Evolutionary conservation across 2,113 vertebrate genomes (phyloP), one percentile per base, ranked within the genome.

Genomic region (Oryzias curvinotus): DNA sequence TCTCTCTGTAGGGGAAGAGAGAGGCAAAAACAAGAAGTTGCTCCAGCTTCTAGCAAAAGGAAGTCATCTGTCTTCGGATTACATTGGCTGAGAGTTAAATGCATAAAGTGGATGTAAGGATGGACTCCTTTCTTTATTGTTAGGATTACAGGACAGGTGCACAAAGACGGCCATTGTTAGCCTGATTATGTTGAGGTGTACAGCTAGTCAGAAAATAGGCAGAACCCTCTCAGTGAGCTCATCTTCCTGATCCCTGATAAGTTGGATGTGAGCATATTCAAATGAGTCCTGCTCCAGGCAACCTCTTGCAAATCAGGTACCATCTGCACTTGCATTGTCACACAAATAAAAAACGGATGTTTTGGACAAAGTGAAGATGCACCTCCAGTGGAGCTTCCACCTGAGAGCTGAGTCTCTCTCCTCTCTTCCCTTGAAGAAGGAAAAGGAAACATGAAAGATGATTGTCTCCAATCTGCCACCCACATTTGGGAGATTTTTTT

Each of bases 281-380:
- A 92, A 91, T 91, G 82, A 85, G 49, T 71, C 81, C 76, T 78
- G 87, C 87, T 84, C 74, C 15, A 79, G 88, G 89, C 88, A 84
- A 79, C 81, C 84, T 85, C 81, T 90, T 91, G 91, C 91, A 92
- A 92, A 92, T 91, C 82, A 90, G 88, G 83, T 85, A 73, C 88
- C 84, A 83, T 89, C 83, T 84, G 57, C 63, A 54, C 61, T 67
- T 62, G 65, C 80, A 85, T 90, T 85, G 89, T 91, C 88, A 91
- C 86, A 88, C 91, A 91, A 90, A 92, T 91, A 84, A 89, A 85
- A 80, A 92, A 91, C 87, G 80, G 81, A 86, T 88, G 81, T 87
- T 86, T 80, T 64, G 80, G 84, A 71, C 74, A 67, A 79, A 86
- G 79, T 73, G 56, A 71, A 73, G 83, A 64, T 71, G 62, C 60